Percentiles rank a stretch among this genome's conserved stretches.
Evolutionary conservation across 2,797 vertebrate species (phyloP).

Genomic region (Salarias fasciatus): DNA sequence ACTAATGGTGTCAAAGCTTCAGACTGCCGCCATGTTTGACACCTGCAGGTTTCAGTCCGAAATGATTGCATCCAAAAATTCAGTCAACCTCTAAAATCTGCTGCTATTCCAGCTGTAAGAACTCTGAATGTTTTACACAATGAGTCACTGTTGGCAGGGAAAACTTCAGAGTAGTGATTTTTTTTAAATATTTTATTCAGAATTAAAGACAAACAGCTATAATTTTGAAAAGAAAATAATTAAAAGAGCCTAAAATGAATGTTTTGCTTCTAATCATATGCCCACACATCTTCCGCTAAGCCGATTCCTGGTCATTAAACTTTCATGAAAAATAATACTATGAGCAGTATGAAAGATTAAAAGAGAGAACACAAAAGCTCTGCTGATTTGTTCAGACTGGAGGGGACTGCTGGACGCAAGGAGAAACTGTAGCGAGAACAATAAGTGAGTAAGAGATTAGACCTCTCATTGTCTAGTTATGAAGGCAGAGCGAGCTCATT

Average conservation of each 20-base stretch:
- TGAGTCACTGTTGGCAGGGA: too few relatives aligned
- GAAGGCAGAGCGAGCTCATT: conserved; percentile 39
- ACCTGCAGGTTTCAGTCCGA: neutral
- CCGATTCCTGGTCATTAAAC: neutral
- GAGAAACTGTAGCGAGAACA: conserved; percentile 1
- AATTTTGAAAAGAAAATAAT: too few relatives aligned
- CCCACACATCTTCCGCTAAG: neutral
- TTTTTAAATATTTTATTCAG: too few relatives aligned
- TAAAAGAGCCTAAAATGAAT: too few relatives aligned
- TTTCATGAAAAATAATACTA: neutral
- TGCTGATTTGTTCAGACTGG: neutral
- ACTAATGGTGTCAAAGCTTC: neutral
- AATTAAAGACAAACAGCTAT: too few relatives aligned
- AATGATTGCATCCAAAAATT: neutral
- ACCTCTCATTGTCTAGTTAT: conserved; percentile 25
- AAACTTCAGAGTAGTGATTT: too few relatives aligned
- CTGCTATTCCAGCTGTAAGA: neutral
- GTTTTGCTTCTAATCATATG: too few relatives aligned
- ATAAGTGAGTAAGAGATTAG: conserved; percentile 19
- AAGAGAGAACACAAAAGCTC: neutral
- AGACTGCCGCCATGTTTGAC: neutral
- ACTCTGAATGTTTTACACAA: neutral
- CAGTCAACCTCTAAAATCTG: neutral
- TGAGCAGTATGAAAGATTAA: conserved; percentile 5
- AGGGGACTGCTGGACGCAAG: conserved; percentile 4